Evolutionary conservation across 2,113 vertebrate species (phyloP).

Genomic region (Lycaon pictus): DNA sequence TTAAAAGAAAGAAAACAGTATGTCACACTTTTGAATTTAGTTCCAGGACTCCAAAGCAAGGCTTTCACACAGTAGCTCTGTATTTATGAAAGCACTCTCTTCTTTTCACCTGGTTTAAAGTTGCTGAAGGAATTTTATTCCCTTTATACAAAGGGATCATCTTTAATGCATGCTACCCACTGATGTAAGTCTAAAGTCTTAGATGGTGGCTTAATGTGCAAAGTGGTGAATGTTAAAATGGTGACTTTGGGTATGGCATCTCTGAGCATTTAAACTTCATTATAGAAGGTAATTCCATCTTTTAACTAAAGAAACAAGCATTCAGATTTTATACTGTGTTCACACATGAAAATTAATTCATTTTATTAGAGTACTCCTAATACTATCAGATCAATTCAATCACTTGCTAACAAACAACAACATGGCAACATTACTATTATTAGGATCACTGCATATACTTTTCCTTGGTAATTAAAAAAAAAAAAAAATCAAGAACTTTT

Average conservation of each 20-base stretch:
- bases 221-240: not conserved
- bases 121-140: not conserved
- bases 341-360: not conserved
- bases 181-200: not conserved
- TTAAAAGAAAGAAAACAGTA: not conserved
- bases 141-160: not conserved
- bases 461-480: not conserved
- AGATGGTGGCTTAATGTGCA: not conserved
- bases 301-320: conserved; percentile 32
- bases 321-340: not conserved
- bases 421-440: not conserved
- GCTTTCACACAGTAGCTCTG: not conserved
- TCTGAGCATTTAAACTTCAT: conserved; percentile 33
- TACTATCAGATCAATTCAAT: not conserved
- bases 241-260: not conserved
- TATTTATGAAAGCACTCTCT: not conserved
- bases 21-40: not conserved
- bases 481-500: not conserved
- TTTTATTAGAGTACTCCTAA: not conserved
- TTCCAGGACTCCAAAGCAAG: not conserved
- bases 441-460: not conserved
- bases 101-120: not conserved
- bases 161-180: not conserved
- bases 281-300: not conserved
- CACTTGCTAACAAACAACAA: not conserved